Evolutionary conservation across 2,797 vertebrate genomes (phyloP), one percentile per base, ranked within the genome.

Genomic region (Cheirogaleus major): DNA sequence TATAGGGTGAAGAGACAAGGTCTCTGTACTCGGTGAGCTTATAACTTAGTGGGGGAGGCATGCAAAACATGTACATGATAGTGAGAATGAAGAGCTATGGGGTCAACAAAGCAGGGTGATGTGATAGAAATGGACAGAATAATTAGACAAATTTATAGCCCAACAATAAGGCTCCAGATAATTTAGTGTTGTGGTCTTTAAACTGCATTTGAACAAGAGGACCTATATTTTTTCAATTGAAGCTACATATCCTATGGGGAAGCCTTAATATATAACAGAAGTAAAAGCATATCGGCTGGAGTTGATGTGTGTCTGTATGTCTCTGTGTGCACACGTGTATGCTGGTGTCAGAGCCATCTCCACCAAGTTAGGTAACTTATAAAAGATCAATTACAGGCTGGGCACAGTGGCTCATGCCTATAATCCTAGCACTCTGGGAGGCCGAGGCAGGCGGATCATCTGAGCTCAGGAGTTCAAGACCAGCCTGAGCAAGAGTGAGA

Each of bases 321-420:
- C n/a, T 52, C 10, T 73, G 43, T 15, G 6, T 32, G 72, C 45
- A 25, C 52, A 22, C 57, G 22, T 63, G 5, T 59, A 9, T 38
- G 11, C 7, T 45, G 17, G 18, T 72, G 32, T 69, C 25, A 94
- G n/a, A 96, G 3, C 27, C n/a, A 15, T 93, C 35, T 67, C 32
- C n/a, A 83, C 55, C 30, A 82, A 76, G 92, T 90, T 88, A 95
- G 48, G 38, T 69, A 69, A 92, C 55, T 92, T 70, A 73, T 55
- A 89, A 85, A 38, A 93, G 79, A 55, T 23, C 88, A 61, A 85
- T 90, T 45, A 78, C 41, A 89, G 50, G 18, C 50, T 6, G 7
- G 50, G 50, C 20, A 10, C 11, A 10, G 45, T 45, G 45, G 45
- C 45, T 45, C 50, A 52, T 1, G 50, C 17, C 50, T 52, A 2